Conservation (phyloP, 2,797 vertebrate genomes). For the Sphaeramia orbicularis region DNA sequence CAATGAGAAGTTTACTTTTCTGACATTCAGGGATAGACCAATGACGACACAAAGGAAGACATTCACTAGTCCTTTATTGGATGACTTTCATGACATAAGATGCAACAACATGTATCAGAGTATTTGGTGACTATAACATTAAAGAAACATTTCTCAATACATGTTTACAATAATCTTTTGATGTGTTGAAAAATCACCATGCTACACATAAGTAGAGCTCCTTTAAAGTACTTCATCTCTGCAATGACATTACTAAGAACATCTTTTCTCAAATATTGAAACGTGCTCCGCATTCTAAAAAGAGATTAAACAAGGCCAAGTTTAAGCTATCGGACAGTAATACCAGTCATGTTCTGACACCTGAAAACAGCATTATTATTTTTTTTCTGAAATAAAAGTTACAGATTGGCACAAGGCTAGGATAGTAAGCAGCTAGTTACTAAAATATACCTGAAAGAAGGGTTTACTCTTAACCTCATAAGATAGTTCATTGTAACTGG, state of each 20-base stretch:
- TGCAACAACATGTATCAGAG: not conserved
- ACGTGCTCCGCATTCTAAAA: conserved; percentile 3
- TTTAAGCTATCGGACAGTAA: not conserved
- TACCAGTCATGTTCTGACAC: not conserved
- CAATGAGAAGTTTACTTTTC: not conserved
- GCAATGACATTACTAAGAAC: not conserved
- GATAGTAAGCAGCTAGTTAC: conserved; percentile 18
- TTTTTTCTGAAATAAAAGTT: too few relatives aligned
- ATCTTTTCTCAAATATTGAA: not conserved
- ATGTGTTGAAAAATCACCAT: not conserved
- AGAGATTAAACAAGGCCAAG: not conserved
- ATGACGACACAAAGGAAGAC: not conserved
- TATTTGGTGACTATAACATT: not conserved
- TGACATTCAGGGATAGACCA: conserved; percentile 15
- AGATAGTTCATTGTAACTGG: conserved; percentile 40
- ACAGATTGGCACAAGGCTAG: too few relatives aligned
- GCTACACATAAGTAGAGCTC: not conserved
- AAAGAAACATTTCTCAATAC: not conserved
- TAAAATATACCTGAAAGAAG: conserved; percentile 33
- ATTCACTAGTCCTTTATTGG: conserved; percentile 42
- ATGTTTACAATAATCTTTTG: not conserved
- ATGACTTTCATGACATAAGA: conserved; percentile 22
- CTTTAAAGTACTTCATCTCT: not conserved
- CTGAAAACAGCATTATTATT: not conserved
- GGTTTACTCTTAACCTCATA: conserved; percentile 55